Conservation (phyloP, 1,140 invertebrate species). For the Hycleus cichorii region DNA sequence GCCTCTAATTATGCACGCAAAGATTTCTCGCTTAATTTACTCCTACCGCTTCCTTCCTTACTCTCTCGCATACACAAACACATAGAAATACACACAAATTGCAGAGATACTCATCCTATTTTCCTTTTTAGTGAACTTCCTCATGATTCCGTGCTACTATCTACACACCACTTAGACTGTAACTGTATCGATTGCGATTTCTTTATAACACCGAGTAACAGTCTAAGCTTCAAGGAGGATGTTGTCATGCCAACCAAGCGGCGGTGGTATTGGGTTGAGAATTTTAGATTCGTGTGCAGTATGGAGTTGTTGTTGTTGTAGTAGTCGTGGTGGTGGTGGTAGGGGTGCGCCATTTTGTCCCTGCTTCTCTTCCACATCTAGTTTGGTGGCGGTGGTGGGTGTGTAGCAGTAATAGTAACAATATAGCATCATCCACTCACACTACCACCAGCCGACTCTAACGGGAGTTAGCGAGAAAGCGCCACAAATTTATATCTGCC, state of each 20-base stretch:
- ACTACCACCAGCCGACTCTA: no score
- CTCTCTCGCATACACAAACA: background rate
- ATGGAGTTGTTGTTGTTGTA: no score
- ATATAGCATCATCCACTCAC: no score
- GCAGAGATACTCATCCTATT: slow-evolving; percentile 4
- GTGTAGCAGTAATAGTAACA: background rate
- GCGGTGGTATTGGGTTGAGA: no score
- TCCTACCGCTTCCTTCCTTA: slow-evolving; percentile 26
- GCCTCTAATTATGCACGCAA: slow-evolving; percentile 39
- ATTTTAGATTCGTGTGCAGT: no score
- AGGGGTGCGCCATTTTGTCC: slow-evolving; percentile 36
- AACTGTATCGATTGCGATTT: background rate
- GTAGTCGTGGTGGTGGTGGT: background rate
- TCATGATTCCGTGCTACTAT: slow-evolving; percentile 2
- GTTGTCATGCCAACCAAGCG: slow-evolving; percentile 30
- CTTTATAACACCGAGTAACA: slow-evolving; percentile 7
- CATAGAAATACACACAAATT: background rate
- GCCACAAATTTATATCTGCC: slow-evolving; percentile 45
- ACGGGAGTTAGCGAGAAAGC: slow-evolving; percentile 37
- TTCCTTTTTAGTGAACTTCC: slow-evolving; percentile 14
- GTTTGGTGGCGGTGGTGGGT: background rate
- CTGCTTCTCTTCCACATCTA: slow-evolving; percentile 7
- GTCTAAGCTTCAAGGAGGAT: slow-evolving; percentile 28
- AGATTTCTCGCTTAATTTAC: slow-evolving; percentile 40
- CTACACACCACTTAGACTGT: slow-evolving; percentile 9